These are phyloP conservation scores for Aselliscus stoliczkanus DNA, from an alignment of 2,797 vertebrate genomes.

Conservation along the genomic window DNA sequence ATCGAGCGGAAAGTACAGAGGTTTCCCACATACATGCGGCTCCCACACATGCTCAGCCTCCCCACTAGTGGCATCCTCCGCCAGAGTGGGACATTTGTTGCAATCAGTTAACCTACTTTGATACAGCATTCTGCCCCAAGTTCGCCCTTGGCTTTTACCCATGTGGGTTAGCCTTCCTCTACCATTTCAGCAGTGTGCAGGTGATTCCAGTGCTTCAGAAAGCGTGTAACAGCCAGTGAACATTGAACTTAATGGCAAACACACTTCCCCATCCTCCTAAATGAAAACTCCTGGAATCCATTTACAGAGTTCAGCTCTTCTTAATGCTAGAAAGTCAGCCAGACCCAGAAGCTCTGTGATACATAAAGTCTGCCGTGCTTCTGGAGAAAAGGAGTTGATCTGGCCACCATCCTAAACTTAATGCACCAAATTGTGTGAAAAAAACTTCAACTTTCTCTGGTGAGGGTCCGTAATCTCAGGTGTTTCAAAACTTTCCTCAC, in stretches of 20 bases:
- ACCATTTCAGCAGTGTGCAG: neutral
- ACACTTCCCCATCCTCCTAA: neutral
- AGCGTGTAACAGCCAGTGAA: neutral
- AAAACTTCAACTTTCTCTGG: neutral
- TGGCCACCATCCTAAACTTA: neutral
- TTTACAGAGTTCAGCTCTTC: neutral
- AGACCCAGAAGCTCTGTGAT: neutral
- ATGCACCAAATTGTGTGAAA: rapidly evolving
- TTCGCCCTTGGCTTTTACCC: neutral
- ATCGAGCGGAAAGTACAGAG: neutral
- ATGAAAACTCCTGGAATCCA: neutral
- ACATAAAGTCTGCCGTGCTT: neutral
- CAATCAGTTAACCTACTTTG: neutral
- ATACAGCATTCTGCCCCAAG: neutral
- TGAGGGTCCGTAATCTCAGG: neutral
- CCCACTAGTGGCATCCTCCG: neutral
- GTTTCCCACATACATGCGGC: neutral
- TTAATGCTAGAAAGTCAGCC: neutral
- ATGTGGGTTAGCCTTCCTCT: neutral
- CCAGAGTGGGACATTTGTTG: neutral
- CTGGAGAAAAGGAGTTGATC: neutral
- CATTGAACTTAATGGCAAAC: neutral
- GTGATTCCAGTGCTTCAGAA: neutral
- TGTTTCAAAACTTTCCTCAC: neutral
- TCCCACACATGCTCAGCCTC: neutral